Percentiles rank a stretch among this genome's conserved stretches.
Conservation (phyloP, 2,797 vertebrate genomes). For the Diglossa cyanea region DNA sequence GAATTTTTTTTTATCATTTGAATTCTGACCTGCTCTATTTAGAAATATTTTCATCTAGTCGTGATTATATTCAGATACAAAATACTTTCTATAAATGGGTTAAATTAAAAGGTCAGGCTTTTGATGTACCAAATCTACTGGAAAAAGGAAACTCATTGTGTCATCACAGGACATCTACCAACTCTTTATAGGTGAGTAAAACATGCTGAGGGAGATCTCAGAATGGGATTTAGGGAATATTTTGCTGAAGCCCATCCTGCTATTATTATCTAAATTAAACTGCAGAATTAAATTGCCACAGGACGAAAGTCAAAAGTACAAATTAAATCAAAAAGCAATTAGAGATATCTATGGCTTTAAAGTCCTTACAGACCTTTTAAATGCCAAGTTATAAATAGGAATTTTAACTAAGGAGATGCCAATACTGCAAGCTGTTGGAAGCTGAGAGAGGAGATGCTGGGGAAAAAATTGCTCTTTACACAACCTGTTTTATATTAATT, state of each 20-base stretch:
- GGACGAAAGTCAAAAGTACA: not conserved
- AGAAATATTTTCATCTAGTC: not conserved
- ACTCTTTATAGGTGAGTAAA: not conserved
- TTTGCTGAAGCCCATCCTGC: not conserved
- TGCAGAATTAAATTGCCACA: not conserved
- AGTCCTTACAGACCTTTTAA: not conserved
- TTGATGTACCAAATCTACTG: not conserved
- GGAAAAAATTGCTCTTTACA: not conserved
- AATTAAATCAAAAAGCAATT: slow-evolving; percentile 5
- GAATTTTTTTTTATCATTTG: not conserved
- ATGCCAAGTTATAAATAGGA: not conserved
- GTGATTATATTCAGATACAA: not conserved
- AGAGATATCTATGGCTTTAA: not conserved
- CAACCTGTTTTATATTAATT: not conserved
- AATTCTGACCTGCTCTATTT: not conserved
- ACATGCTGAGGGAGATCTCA: not conserved
- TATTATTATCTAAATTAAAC: not conserved
- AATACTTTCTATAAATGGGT: not conserved
- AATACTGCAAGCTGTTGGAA: not conserved
- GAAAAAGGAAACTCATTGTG: not conserved
- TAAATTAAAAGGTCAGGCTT: not conserved
- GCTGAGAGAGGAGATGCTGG: not conserved
- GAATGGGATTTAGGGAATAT: not conserved
- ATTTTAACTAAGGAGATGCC: not conserved
- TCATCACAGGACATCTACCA: not conserved